phyloP scores from a whole-genome alignment of 2,888 invertebrate genomes.

The Oasisia sp. region DNA sequence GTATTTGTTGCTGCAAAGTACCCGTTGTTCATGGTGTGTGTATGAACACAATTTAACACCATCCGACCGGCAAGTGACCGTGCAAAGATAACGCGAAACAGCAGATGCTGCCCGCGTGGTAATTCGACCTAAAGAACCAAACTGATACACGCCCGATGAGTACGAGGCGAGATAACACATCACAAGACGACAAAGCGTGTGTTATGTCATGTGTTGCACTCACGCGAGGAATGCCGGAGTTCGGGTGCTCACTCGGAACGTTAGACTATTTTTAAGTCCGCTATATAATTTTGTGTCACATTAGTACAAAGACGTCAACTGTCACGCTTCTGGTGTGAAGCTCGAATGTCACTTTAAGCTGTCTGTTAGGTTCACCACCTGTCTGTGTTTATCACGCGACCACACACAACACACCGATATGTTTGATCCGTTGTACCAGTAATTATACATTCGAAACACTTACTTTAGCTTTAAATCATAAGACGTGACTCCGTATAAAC shows the following conservation, averaged over 20 bases:
- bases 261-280: background rate
- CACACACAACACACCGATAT: too few relatives aligned
- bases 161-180: background rate
- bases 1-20: background rate
- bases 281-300: background rate
- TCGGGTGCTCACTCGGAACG: background rate
- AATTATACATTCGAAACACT: too few relatives aligned
- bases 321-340: background rate
- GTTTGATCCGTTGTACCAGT: too few relatives aligned
- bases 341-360: background rate
- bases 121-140: background rate
- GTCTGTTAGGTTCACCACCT: too few relatives aligned
- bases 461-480: too few relatives aligned
- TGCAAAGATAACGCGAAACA: background rate
- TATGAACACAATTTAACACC: background rate
- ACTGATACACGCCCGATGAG: background rate
- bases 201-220: background rate
- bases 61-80: background rate
- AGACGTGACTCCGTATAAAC: too few relatives aligned
- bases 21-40: background rate
- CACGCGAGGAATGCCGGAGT: background rate
- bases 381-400: too few relatives aligned
- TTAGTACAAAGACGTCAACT: background rate
- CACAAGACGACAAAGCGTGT: background rate
- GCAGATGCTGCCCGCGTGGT: background rate